These are phyloP conservation scores for Meloidogyne exigua DNA, from an alignment of 1,140 invertebrate species.

Conservation along the genomic window DNA sequence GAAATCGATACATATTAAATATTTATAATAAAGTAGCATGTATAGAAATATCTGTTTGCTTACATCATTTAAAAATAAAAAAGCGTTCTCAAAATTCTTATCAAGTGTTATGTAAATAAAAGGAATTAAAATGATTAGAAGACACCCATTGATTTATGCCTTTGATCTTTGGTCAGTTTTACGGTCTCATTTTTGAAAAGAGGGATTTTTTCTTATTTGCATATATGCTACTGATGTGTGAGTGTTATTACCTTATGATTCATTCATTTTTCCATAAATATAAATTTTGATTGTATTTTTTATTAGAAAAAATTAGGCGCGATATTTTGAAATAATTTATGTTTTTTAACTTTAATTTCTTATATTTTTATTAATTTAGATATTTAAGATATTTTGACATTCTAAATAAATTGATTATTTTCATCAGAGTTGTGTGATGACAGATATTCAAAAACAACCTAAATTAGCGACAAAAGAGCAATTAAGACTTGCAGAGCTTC, in stretches of 20 bases:
- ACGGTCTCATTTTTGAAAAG: neutral
- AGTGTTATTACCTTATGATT: neutral
- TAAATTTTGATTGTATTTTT: too few species aligned
- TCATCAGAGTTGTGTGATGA: neutral
- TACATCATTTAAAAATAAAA: too few species aligned
- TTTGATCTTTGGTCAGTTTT: neutral
- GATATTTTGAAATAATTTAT: neutral
- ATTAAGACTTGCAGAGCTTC: constrained; percentile 22
- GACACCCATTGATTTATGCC: neutral
- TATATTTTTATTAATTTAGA: too few species aligned
- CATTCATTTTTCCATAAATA: neutral
- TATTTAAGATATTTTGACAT: neutral
- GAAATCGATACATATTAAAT: too few species aligned
- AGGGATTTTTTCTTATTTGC: neutral
- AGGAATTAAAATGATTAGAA: too few species aligned
- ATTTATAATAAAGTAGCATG: too few species aligned
- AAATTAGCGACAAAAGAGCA: constrained; percentile 21
- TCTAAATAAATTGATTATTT: neutral
- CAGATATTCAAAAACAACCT: constrained; percentile 26
- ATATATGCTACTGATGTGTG: neutral
- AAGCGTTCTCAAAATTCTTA: too few species aligned
- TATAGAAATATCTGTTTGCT: too few species aligned
- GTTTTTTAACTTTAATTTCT: neutral
- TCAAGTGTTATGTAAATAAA: too few species aligned
- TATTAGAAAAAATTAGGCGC: neutral